Base-by-base conservation (phyloP, 2,113 vertebrate species). In the Cyphomyrus plagiostoma region DNA sequence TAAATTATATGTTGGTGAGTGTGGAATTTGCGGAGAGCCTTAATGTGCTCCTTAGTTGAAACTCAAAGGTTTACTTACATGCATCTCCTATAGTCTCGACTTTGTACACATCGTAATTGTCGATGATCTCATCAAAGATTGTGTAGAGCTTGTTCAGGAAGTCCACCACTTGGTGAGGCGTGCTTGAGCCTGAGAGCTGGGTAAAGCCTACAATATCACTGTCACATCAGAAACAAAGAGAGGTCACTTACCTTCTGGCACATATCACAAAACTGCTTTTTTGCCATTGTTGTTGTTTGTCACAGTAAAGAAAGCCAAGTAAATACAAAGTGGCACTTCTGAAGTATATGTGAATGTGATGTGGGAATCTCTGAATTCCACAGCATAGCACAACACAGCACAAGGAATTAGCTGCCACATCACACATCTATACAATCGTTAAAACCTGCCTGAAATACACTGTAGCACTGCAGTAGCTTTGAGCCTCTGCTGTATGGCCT, bases 141-240 rank as follows among this genome's bases (percentile, higher is more conserved):
- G 96, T 96, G 93, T 96, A 96, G 39, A 97, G 94, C 90, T 96
- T 94, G 92, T 97, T 96, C 11, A 96, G 95, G 87, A 97, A 96
- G 90, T 96, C 88, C 30, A 96, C 96, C 0, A 96, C 95, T 92
- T 96, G 94, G 90, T 96, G 91, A 0, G 95, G 96, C 0, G 95
- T 96, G 93, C 96, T 97, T 89, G 95, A 92, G 10, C 95, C 94
- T 4, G 95, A 97, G 82, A 96, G 93, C 90, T 95, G 93, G 2
- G 95, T 96, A 86, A 97, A 97, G 49, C 96, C 95, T n/a, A 97
- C 96, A 87, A 97, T 96, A 74, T 97, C 96, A 91, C 96, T 96
- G 91, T 26, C 11, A 85, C 11, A 85, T 66, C 90, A 53, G 35
- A 45, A 42, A 84, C 39, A 84, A 46, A 46, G 15, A 46, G 45